Evolutionary conservation across 2,888 invertebrate species (phyloP).

Genomic region (Synanthedon myopaeformis): DNA sequence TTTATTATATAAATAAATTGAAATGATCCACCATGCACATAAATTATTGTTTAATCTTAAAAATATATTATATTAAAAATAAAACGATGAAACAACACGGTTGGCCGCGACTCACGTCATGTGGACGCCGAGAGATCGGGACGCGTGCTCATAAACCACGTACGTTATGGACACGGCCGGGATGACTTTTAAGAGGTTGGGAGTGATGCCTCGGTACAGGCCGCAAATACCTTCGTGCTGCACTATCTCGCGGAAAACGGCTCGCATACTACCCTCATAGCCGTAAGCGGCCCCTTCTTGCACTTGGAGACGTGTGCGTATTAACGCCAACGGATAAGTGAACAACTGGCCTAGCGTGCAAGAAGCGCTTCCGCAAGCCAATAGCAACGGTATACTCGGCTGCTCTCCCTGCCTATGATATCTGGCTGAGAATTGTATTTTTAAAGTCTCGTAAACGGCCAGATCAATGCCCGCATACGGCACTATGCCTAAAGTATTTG

Average conservation of each 20-base stretch:
- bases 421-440: conserved; percentile 86
- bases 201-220: conserved; percentile 95
- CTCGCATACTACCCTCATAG: conserved; percentile 79
- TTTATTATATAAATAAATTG: too few relatives aligned
- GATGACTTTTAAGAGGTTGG: conserved; percentile 98
- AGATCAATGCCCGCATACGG: conserved; percentile 99
- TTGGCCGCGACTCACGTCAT: conserved; percentile 80
- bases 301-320: conserved; percentile 95
- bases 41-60: too few relatives aligned
- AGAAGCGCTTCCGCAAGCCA: conserved; percentile 93
- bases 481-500: conserved; percentile 96
- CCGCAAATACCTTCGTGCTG: conserved; percentile 90
- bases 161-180: conserved; percentile 99
- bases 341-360: conserved; percentile 97
- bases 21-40: too few relatives aligned
- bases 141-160: conserved; percentile 95
- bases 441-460: conserved; percentile 97
- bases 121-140: conserved; percentile 89
- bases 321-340: conserved; percentile 96
- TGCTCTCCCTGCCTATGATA: conserved; percentile 78
- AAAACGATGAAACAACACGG: too few relatives aligned
- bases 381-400: conserved; percentile 88
- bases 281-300: conserved; percentile 54
- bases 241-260: conserved; percentile 84
- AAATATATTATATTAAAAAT: too few relatives aligned